Percentiles rank a stretch among this genome's conserved stretches.
phyloP scores from a whole-genome alignment of 2,113 vertebrate genomes.

The Pollachius pollachius region DNA sequence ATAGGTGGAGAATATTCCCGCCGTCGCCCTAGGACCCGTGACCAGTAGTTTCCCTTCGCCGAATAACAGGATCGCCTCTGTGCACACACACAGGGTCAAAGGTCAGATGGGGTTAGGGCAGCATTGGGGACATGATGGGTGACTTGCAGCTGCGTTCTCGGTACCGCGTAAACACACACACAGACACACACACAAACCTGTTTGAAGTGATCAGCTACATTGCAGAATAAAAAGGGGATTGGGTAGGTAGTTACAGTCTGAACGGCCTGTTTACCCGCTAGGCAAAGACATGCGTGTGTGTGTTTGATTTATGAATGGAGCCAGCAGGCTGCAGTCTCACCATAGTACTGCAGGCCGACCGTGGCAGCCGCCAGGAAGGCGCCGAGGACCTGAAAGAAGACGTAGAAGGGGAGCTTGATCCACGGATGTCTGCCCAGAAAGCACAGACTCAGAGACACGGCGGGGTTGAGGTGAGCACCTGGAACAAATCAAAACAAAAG shows the following conservation, averaged over 20 bases:
- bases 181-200: too few species aligned
- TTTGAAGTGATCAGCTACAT: too few species aligned
- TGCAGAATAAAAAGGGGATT: too few species aligned
- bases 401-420: conserved; percentile 78
- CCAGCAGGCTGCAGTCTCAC: conserved; percentile 51
- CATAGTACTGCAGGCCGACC: conserved; percentile 74
- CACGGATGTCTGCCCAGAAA: conserved; percentile 74
- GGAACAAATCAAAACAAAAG: background rate
- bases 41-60: conserved; percentile 64
- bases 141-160: too few species aligned
- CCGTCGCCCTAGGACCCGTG: conserved; percentile 71
- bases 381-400: conserved; percentile 62
- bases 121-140: too few species aligned
- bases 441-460: conserved; percentile 79
- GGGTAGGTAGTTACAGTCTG: too few species aligned
- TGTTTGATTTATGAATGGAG: too few species aligned
- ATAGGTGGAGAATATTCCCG: conserved; percentile 81
- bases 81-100: background rate
- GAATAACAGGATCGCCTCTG: conserved; percentile 73
- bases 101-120: too few species aligned
- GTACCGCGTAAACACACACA: too few species aligned
- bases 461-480: conserved; percentile 88
- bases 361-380: conserved; percentile 75
- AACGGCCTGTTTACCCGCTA: background rate
- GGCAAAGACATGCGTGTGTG: too few species aligned